Base-by-base conservation (phyloP, 2,888 invertebrate species). In the Lithosia quadra region DNA sequence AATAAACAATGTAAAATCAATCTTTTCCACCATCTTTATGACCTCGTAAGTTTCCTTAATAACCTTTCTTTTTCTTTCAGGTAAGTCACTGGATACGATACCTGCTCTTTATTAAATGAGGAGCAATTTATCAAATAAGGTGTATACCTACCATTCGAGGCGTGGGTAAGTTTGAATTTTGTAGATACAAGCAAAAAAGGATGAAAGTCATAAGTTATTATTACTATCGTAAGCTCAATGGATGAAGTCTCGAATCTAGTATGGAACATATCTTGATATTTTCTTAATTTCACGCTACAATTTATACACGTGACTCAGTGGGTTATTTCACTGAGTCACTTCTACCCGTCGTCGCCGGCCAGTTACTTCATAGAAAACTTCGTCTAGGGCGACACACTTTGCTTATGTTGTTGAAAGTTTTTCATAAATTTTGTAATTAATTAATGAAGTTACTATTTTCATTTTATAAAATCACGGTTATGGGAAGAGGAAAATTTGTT, bases 11-110 rank as follows among this genome's bases (percentile, higher is more conserved):
- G 2, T 2, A 53, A n/a, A n/a, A 55, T 21, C 21, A 11, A 55
- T 22, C 33, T 43, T 39, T 11, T 39, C 10, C 24, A 56, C 24
- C 15, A n/a, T n/a, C 39, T 24, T 28, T 18, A 9, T 36, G 8
- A 65, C 21, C 5, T 66, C 15, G 15, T 39, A 10, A 28, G n/a
- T 62, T 43, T 24, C 28, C 24, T 18, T 73, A 61, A 72, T 71
- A 63, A 7, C 60, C 59, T 0, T 24, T 24, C 15, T 59, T 18
- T 68, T 65, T 59, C 56, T 77, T 73, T 59, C 81, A 81, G 81
- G 81, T 81, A 81, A 83, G 81, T 78, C 56, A 63, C 63, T 71
- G 63, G 0, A 36, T 36, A 36, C 22, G 8, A 22, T 49, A 63
- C 56, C 59, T 49, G 49, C n/a, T 49, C 49, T 49, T 49, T 49